Conservation (phyloP, 2,797 vertebrate genomes). For the Ara ararauna region DNA sequence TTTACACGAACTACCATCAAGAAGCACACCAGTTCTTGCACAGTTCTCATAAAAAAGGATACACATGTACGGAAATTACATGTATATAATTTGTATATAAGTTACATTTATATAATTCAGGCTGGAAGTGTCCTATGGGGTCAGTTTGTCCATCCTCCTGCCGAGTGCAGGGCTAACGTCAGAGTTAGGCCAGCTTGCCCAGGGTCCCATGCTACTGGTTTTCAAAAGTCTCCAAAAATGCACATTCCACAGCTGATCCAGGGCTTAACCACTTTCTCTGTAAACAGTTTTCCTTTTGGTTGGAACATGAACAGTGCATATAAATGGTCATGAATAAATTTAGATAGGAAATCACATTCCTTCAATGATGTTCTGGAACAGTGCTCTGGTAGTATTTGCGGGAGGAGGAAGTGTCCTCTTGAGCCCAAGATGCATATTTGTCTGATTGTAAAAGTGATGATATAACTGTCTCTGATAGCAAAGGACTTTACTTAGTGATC, state of each 20-base stretch:
- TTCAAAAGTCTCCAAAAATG: background rate
- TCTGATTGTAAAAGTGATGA: background rate
- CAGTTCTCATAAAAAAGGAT: background rate
- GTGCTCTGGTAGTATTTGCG: background rate
- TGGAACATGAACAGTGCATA: background rate
- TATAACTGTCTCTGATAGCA: background rate
- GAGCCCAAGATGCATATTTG: background rate
- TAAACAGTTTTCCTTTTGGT: background rate
- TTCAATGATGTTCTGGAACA: background rate
- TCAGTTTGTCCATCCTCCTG: background rate
- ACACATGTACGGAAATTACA: background rate
- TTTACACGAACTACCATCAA: background rate
- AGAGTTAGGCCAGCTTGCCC: background rate
- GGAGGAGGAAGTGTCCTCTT: background rate
- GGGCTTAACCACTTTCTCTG: background rate
- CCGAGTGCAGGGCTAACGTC: background rate
- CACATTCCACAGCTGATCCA: background rate
- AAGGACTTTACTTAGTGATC: background rate
- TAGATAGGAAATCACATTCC: background rate
- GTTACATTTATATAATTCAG: background rate
- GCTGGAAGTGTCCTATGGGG: background rate
- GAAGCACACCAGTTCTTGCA: background rate
- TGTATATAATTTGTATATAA: background rate
- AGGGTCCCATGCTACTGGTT: background rate
- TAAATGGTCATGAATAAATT: background rate